phyloP scores from a whole-genome alignment of 2,888 invertebrate species.

The Dasysyrphus tricinctus region DNA sequence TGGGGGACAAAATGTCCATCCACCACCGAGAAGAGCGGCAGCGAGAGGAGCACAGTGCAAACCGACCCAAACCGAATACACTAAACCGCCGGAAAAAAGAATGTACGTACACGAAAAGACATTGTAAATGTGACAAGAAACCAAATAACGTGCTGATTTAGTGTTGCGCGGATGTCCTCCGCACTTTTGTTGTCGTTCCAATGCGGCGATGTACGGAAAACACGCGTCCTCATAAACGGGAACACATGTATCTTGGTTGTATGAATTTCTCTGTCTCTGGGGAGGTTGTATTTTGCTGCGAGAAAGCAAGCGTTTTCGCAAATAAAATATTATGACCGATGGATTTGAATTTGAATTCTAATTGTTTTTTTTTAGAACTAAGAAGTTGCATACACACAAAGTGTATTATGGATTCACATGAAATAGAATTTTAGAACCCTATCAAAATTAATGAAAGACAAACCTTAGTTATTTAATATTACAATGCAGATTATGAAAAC shows the following conservation, averaged over 20 bases:
- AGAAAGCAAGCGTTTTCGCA: conserved; percentile 48
- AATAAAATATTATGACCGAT: conserved; percentile 19
- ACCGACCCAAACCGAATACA: conserved; percentile 31
- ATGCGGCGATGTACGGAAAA: conserved; percentile 58
- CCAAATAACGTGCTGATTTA: conserved; percentile 77
- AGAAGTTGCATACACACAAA: neutral
- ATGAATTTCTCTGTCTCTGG: conserved; percentile 66
- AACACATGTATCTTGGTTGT: conserved; percentile 77
- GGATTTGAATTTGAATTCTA: conserved; percentile 14
- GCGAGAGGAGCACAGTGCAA: conserved; percentile 46
- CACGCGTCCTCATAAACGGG: conserved; percentile 76
- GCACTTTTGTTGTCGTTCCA: conserved; percentile 73
- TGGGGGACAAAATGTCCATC: conserved; percentile 63
- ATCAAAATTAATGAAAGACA: neutral
- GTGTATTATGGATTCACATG: neutral
- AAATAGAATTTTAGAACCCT: neutral
- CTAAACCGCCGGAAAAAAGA: conserved; percentile 71
- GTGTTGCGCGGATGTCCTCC: conserved; percentile 76
- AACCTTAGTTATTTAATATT: no score
- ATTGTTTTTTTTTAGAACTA: conserved; percentile 1
- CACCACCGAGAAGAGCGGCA: conserved; percentile 48
- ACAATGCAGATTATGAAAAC: no score
- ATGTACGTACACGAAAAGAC: conserved; percentile 75
- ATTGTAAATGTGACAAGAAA: conserved; percentile 77
- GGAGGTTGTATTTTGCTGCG: conserved; percentile 55